Conservation (phyloP, 2,797 vertebrate species). For the Sphenopsis melanotis region DNA sequence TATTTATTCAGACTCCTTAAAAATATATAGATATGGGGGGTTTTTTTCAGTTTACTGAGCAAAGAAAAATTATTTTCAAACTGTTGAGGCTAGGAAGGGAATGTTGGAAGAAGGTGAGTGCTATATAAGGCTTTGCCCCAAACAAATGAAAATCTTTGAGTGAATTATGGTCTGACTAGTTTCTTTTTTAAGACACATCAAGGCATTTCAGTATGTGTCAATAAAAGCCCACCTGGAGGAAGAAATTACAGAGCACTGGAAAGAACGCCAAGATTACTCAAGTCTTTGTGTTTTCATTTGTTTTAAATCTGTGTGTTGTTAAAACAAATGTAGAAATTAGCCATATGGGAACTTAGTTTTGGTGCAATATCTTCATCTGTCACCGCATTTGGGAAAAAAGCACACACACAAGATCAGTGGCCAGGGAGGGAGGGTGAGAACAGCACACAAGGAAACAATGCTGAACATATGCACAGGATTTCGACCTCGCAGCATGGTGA, state of each 20-base stretch:
- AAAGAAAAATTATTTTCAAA: not conserved
- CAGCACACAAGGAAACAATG: slow-evolving; percentile 62
- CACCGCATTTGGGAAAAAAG: slow-evolving; percentile 65
- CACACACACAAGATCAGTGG: slow-evolving; percentile 33
- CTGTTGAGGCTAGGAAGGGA: not conserved
- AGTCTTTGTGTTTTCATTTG: slow-evolving; percentile 74
- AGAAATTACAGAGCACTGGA: slow-evolving; percentile 59
- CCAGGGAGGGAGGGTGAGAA: slow-evolving; percentile 54
- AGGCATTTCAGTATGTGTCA: slow-evolving; percentile 42
- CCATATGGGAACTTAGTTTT: slow-evolving; percentile 76
- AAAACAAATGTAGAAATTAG: slow-evolving; percentile 80
- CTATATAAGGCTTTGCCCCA: not conserved
- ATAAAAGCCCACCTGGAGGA: slow-evolving; percentile 63
- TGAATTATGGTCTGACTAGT: slow-evolving; percentile 22
- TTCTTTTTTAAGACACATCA: slow-evolving; percentile 55
- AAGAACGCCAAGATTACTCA: slow-evolving; percentile 49
- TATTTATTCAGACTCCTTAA: not conserved
- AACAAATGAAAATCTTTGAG: slow-evolving; percentile 43
- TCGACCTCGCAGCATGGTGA: slow-evolving; percentile 72
- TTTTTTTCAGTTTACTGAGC: not conserved
- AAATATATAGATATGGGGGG: not conserved
- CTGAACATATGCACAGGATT: slow-evolving; percentile 72
- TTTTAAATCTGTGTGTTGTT: slow-evolving; percentile 75
- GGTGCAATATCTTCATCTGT: slow-evolving; percentile 79
- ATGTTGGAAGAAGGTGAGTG: not conserved